phyloP scores from a whole-genome alignment of 2,113 vertebrate genomes.

The Notothenia coriiceps region DNA sequence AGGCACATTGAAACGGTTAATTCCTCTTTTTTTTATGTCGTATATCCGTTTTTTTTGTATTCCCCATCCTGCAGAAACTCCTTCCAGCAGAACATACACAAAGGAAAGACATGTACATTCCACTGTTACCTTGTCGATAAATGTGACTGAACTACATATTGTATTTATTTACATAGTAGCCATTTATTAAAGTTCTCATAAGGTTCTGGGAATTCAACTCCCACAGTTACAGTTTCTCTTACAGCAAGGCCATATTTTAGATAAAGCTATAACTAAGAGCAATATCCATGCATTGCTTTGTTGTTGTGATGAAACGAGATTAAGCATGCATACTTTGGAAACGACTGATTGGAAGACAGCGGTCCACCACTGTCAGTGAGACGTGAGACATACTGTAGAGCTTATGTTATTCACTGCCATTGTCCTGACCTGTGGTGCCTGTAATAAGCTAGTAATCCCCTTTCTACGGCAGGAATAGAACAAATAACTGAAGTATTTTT shows the following conservation, averaged over 20 bases:
- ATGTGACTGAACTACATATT: background rate
- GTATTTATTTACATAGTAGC: constrained; percentile 16
- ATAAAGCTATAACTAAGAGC: constrained; percentile 53
- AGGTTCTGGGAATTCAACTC: constrained; percentile 1
- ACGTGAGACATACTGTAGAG: constrained; percentile 66
- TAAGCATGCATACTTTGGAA: constrained; percentile 36
- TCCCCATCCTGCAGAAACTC: constrained; percentile 15
- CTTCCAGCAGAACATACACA: background rate
- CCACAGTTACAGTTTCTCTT: background rate
- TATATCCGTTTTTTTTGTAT: constrained; percentile 34
- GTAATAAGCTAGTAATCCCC: constrained; percentile 59
- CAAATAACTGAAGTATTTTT: constrained; percentile 56
- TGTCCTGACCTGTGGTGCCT: constrained; percentile 77
- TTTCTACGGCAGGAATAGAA: constrained; percentile 53
- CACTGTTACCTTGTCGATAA: background rate
- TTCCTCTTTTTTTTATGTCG: constrained; percentile 25
- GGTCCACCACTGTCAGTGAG: background rate
- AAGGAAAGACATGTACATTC: constrained; percentile 36
- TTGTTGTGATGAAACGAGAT: constrained; percentile 30
- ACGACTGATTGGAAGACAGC: constrained; percentile 19
- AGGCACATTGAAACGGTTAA: constrained; percentile 26
- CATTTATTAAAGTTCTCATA: constrained; percentile 2
- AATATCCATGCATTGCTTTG: constrained; percentile 58
- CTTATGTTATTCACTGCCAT: constrained; percentile 73
- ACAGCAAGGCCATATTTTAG: background rate